Evolutionary conservation across 2,888 invertebrate genomes (phyloP), one percentile per base, ranked within the genome.

Genomic region (Melieria picta): DNA sequence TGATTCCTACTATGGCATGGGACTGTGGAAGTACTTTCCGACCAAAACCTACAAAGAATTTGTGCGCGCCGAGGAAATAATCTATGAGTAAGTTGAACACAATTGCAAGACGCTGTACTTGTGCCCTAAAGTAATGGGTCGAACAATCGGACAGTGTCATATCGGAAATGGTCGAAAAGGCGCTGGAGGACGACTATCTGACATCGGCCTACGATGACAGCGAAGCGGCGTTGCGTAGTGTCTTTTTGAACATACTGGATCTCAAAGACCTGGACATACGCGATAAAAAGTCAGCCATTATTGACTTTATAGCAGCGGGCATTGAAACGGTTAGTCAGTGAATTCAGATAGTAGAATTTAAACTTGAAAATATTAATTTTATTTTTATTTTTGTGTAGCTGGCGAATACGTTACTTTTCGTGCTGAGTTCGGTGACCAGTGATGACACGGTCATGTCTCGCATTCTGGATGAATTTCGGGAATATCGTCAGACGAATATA

Each of bases 271-370:
- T 95, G 60, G 94, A 95, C 80, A 90, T 91, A 80, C 88, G 92
- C 65, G 95, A 96, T 82, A 94, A 95, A 85, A 94, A 93, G 81
- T 93, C 94, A 0, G 94, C 93, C 0, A 91, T 95, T 67, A 93
- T 95, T 60, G 95, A 96, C 86, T 94, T 95, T 80, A 92, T 95
- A 79, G 93, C 94, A 7, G 94, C 95, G 50, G 95, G 95, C 62
- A 95, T 95, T 81, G 94, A 94, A 85, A 95, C 95, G 82, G 92
- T 95, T 74, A 76, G 79, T 78, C 10, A 4, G 30, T 1, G 30
- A 30, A 3, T 30, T 30, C 2, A 1, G 2, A 30, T 30, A 30
- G 30, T 30, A 1, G 30, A 30, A 30, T 30, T 30, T 30, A 3
- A 30, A 3, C 2, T 30, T 30, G 2, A 30, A 30, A 30, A 30